Conservation (phyloP, 2,888 invertebrate genomes). For the Frankliniella intonsa region DNA sequence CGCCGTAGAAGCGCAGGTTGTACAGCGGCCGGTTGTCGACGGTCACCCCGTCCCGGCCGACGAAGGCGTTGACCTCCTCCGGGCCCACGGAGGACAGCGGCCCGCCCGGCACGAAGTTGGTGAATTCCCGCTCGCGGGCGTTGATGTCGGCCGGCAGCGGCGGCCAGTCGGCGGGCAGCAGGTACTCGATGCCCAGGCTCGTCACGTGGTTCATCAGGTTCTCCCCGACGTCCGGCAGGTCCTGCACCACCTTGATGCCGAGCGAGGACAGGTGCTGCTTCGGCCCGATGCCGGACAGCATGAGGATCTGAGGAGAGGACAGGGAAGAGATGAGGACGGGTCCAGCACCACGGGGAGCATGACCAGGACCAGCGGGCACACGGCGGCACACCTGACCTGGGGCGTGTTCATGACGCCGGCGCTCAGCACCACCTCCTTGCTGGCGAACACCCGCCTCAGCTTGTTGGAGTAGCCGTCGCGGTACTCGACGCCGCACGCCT, state of each 20-base stretch:
- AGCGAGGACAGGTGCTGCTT: neutral
- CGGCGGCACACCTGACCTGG: conserved; percentile 43
- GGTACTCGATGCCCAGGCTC: neutral
- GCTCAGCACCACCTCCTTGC: conserved; percentile 50
- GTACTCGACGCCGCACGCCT: conserved; percentile 43
- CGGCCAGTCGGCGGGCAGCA: neutral
- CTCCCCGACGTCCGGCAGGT: neutral
- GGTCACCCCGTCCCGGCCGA: neutral
- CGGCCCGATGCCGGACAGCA: neutral
- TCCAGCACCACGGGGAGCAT: too few relatives aligned
- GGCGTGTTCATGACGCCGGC: conserved; percentile 53
- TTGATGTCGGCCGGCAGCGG: neutral
- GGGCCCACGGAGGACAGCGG: neutral
- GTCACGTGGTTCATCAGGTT: neutral
- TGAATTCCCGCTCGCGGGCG: neutral
- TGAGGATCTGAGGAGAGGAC: neutral
- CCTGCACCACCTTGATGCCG: neutral
- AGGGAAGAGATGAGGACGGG: neutral
- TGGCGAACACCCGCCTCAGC: conserved; percentile 41
- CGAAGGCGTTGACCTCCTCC: neutral
- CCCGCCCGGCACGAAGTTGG: neutral
- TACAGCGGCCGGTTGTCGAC: neutral
- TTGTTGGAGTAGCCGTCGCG: conserved; percentile 37
- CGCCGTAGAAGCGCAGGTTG: conserved; percentile 1
- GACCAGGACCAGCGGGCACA: too few relatives aligned